phyloP scores from a whole-genome alignment of 2,888 invertebrate species.

The Muschampia plurimacula region DNA sequence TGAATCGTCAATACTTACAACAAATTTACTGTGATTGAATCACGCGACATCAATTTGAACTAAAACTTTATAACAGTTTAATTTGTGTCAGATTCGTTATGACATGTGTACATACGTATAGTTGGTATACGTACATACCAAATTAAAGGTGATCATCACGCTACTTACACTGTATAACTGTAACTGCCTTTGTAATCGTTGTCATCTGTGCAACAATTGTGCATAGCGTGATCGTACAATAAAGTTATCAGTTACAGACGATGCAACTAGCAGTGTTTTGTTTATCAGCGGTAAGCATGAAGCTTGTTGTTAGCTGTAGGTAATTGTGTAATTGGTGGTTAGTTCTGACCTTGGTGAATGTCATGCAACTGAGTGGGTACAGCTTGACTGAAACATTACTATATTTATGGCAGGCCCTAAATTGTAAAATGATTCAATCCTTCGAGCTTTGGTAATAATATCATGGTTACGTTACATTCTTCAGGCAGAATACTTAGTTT shows the following conservation, averaged over 20 bases:
- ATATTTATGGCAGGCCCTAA: neutral
- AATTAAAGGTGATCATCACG: too few relatives aligned
- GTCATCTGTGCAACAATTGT: constrained; percentile 7
- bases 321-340: neutral
- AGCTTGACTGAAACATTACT: neutral
- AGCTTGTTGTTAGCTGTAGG: neutral
- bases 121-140: too few relatives aligned
- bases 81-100: too few relatives aligned
- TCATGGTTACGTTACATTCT: too few relatives aligned
- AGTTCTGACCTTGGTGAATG: neutral
- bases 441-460: neutral
- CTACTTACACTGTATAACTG: too few relatives aligned
- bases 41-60: too few relatives aligned
- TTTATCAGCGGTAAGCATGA: neutral
- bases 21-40: too few relatives aligned
- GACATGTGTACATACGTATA: too few relatives aligned
- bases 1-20: too few relatives aligned
- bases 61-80: too few relatives aligned
- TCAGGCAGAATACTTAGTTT: too few relatives aligned
- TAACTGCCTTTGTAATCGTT: neutral
- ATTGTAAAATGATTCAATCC: neutral
- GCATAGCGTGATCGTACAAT: constrained; percentile 7
- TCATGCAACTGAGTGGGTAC: neutral
- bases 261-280: neutral
- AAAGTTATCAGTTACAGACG: neutral